These are phyloP conservation scores for Zygothrica quintamaculata DNA, from an alignment of 2,888 invertebrate genomes.

Conservation along the genomic window DNA sequence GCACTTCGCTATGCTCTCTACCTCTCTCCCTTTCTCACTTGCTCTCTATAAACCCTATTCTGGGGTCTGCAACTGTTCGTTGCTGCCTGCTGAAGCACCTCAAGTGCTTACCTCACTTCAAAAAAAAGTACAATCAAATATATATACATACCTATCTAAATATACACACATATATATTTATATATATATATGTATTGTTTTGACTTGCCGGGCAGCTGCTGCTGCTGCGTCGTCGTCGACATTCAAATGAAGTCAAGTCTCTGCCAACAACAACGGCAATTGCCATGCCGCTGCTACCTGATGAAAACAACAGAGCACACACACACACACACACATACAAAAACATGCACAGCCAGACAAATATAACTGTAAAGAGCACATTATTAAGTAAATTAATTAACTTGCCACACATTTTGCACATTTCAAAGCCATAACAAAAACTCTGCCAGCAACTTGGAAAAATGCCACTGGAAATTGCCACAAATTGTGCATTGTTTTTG, in stretches of 20 bases:
- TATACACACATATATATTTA: no score
- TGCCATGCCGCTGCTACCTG: slow-evolving; percentile 46
- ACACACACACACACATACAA: no score
- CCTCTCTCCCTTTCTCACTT: no score
- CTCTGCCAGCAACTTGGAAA: slow-evolving; percentile 51
- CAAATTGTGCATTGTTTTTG: slow-evolving; percentile 74
- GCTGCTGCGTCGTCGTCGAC: no score
- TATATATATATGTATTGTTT: slow-evolving; percentile 23
- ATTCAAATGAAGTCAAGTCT: slow-evolving; percentile 68
- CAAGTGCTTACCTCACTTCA: slow-evolving; percentile 68
- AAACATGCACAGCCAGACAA: slow-evolving; percentile 15
- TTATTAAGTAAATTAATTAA: slow-evolving; percentile 72
- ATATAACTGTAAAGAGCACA: slow-evolving; percentile 57
- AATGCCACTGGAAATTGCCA: slow-evolving; percentile 67
- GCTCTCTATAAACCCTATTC: no score
- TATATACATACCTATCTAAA: neutral
- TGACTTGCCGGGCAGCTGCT: slow-evolving; percentile 23
- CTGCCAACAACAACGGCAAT: slow-evolving; percentile 20
- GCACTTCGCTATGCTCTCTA: no score
- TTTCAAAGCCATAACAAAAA: slow-evolving; percentile 29
- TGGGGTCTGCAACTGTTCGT: neutral
- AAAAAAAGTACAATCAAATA: slow-evolving; percentile 21
- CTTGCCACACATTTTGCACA: slow-evolving; percentile 59
- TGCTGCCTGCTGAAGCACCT: slow-evolving; percentile 59
- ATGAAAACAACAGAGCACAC: slow-evolving; percentile 41